phyloP scores from a whole-genome alignment of 92 coral and sea anemone species.

The Siderastrea radians region DNA sequence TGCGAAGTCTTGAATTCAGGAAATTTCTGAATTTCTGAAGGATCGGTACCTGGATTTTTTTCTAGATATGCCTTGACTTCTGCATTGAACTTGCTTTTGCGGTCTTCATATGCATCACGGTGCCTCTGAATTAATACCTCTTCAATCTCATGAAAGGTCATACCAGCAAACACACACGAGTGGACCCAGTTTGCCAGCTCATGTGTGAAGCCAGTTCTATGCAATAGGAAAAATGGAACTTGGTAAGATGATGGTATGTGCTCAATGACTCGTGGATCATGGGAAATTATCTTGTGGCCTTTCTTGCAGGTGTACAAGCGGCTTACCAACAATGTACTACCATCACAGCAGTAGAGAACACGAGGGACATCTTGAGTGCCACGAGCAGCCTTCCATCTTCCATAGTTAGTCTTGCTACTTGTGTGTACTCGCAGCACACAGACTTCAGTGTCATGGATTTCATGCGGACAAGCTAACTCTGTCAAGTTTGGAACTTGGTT shows the following conservation, averaged over 20 bases:
- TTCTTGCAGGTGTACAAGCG: slow-evolving; percentile 73
- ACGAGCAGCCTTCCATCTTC: slow-evolving; percentile 72
- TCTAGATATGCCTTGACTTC: slow-evolving; percentile 52
- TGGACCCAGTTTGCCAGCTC: slow-evolving; percentile 70
- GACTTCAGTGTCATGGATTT: slow-evolving; percentile 59
- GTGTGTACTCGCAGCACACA: slow-evolving; percentile 48
- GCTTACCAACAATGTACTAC: slow-evolving; percentile 74
- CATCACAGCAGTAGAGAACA: slow-evolving; percentile 72
- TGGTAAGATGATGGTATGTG: slow-evolving; percentile 72
- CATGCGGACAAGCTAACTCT: slow-evolving; percentile 73
- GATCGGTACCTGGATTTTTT: slow-evolving; percentile 41
- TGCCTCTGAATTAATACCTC: slow-evolving; percentile 74
- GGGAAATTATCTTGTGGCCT: slow-evolving; percentile 68
- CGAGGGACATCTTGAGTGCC: slow-evolving; percentile 68
- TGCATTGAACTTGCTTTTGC: slow-evolving; percentile 67
- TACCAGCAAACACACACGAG: slow-evolving; percentile 66
- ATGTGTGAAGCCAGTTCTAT: slow-evolving; percentile 76
- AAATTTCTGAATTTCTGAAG: slow-evolving; percentile 16
- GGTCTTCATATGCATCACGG: slow-evolving; percentile 55
- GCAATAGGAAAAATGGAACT: slow-evolving; percentile 72
- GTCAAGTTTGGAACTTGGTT: slow-evolving; percentile 66
- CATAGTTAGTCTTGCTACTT: slow-evolving; percentile 38
- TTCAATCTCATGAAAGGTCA: slow-evolving; percentile 67
- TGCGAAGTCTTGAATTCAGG: slow-evolving; percentile 74
- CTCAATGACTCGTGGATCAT: slow-evolving; percentile 74